Evolutionary conservation across 2,888 invertebrate genomes (phyloP).

Genomic region (Hermodice carunculata): DNA sequence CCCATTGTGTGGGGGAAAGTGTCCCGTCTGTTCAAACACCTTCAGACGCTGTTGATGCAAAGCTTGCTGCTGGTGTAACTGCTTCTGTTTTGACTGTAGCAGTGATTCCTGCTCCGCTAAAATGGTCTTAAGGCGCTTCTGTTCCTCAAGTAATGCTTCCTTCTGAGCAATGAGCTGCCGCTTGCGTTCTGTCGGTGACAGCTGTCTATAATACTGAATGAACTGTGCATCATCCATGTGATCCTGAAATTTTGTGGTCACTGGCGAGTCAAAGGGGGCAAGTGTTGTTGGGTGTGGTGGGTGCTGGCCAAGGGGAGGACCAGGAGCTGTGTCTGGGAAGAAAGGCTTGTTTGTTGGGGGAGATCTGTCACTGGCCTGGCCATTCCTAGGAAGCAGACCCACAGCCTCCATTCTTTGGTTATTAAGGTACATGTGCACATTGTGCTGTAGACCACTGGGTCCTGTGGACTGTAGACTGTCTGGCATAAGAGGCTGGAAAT

Average conservation of each 20-base stretch:
- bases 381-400: too few relatives aligned
- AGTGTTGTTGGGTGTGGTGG: too few relatives aligned
- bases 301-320: too few relatives aligned
- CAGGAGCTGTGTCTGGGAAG: too few relatives aligned
- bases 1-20: background rate
- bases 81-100: slow-evolving; percentile 5
- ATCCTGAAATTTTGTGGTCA: too few relatives aligned
- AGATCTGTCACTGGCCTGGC: too few relatives aligned
- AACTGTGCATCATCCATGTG: too few relatives aligned
- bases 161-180: slow-evolving; percentile 10
- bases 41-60: background rate
- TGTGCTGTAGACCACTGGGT: too few relatives aligned
- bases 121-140: background rate
- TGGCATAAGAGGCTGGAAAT: background rate
- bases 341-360: too few relatives aligned
- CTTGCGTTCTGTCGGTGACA: slow-evolving; percentile 3
- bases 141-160: slow-evolving; percentile 5
- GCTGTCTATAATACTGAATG: background rate
- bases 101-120: slow-evolving; percentile 11
- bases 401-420: too few relatives aligned
- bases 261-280: too few relatives aligned
- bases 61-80: slow-evolving; percentile 5
- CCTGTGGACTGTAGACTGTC: slow-evolving; percentile 6
- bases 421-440: too few relatives aligned
- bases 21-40: slow-evolving; percentile 1